Percentiles rank a stretch among this genome's conserved stretches.
Conservation (phyloP, 92 coral and sea anemone species). For the Epizoanthus rinbou region DNA sequence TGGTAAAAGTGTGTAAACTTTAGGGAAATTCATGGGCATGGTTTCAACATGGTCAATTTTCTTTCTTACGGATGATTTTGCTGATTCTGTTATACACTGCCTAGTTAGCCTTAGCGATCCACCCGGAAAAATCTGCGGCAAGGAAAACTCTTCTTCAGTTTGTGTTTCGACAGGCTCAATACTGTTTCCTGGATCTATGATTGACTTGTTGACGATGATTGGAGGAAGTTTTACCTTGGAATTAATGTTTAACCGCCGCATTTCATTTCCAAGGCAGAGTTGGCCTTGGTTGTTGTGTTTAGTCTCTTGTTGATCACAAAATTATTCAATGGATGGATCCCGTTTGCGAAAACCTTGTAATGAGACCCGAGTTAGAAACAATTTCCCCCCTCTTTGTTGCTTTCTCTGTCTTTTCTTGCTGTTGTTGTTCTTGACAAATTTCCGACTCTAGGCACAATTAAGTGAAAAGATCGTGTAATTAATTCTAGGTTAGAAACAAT, state of each 20-base stretch:
- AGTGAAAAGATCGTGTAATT: no score
- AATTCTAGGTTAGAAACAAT: no score
- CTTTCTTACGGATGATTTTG: neutral
- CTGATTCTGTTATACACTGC: neutral
- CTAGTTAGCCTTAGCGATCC: neutral
- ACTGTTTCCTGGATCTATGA: neutral
- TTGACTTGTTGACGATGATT: slow-evolving; percentile 22
- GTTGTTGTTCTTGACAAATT: no score
- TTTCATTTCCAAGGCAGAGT: slow-evolving; percentile 29
- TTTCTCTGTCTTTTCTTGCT: no score
- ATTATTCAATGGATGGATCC: neutral
- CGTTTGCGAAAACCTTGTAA: no score
- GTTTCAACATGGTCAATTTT: slow-evolving; percentile 29
- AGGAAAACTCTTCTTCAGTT: neutral
- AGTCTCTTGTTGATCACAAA: slow-evolving; percentile 21
- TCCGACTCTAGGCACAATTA: no score
- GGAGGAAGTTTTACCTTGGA: slow-evolving; percentile 61
- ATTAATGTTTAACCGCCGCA: slow-evolving; percentile 47
- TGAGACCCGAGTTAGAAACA: no score
- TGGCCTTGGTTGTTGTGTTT: neutral
- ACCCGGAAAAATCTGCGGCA: slow-evolving; percentile 20
- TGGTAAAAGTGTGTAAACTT: slow-evolving; percentile 70
- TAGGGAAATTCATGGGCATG: slow-evolving; percentile 50
- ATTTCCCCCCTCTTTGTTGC: no score
- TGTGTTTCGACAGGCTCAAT: neutral